Percentiles rank a stretch among this genome's conserved stretches.
Conservation (phyloP, 2,113 vertebrate species). For the Nesogale talazaci region DNA sequence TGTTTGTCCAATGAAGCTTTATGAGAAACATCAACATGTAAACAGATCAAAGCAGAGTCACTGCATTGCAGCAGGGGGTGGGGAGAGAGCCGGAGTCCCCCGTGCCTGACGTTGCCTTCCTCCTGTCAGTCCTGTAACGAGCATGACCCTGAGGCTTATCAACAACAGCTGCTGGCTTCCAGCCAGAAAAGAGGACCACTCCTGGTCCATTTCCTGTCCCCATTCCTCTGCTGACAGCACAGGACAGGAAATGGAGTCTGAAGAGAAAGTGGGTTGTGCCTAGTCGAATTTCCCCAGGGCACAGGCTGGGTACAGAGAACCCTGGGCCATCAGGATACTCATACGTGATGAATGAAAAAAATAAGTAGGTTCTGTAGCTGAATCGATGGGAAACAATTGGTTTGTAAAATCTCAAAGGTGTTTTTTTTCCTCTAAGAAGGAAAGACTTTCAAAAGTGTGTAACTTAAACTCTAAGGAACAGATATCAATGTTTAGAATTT, state of each 20-base stretch:
- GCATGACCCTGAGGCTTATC: neutral
- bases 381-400: neutral
- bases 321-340: neutral
- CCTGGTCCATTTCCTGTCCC: neutral
- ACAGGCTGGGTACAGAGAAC: neutral
- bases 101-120: neutral
- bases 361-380: neutral
- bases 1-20: neutral
- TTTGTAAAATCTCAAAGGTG: neutral
- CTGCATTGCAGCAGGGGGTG: neutral
- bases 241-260: slow-evolving; percentile 51
- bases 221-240: neutral
- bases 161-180: neutral
- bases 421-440: neutral
- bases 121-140: neutral
- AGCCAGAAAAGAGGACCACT: neutral
- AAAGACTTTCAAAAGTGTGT: neutral
- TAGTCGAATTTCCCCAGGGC: slow-evolving; percentile 7
- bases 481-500: neutral
- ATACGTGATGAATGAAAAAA: slow-evolving; percentile 21
- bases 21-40: neutral
- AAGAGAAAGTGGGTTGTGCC: slow-evolving; percentile 11
- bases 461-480: neutral
- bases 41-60: neutral
- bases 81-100: neutral